These are phyloP conservation scores for Melanerpes formicivorus DNA, from an alignment of 2,113 vertebrate species.

Conservation along the genomic window DNA sequence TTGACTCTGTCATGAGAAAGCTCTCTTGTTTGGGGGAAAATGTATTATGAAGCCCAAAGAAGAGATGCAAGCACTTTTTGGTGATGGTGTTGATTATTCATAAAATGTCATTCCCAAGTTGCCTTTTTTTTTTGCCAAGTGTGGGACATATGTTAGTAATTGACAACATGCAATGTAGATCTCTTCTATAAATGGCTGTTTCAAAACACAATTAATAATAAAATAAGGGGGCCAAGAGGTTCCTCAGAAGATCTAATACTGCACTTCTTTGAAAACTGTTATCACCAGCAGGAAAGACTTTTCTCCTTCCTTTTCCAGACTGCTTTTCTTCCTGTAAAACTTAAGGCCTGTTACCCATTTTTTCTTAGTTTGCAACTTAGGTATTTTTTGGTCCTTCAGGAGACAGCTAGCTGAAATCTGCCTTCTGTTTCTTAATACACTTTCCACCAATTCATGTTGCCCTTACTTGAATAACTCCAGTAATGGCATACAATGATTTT, in stretches of 20 bases:
- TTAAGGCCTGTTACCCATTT: not conserved
- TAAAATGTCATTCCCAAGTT: conserved; percentile 22
- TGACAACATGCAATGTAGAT: conserved; percentile 11
- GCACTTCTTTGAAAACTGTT: conserved; percentile 21
- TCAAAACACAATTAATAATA: conserved; percentile 62
- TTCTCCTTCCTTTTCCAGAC: not conserved
- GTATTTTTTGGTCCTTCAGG: not conserved
- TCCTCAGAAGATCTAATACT: conserved; percentile 43
- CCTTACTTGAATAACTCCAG: not conserved
- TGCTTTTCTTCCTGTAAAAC: not conserved
- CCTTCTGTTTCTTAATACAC: not conserved
- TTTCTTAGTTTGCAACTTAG: not conserved
- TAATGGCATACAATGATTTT: not conserved
- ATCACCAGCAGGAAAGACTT: conserved; percentile 3
- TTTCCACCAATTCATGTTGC: not conserved
- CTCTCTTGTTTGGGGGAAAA: conserved; percentile 21
- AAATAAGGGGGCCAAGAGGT: conserved; percentile 43
- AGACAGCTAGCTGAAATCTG: not conserved
- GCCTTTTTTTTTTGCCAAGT: conserved; percentile 40
- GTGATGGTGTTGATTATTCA: conserved; percentile 58
- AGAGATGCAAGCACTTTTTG: conserved; percentile 36
- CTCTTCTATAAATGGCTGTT: conserved; percentile 61
- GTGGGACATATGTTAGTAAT: conserved; percentile 73
- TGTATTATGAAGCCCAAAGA: conserved; percentile 14
- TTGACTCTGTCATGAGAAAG: conserved; percentile 15